Conservation (phyloP, 2,888 invertebrate species). For the Boloria selene region DNA sequence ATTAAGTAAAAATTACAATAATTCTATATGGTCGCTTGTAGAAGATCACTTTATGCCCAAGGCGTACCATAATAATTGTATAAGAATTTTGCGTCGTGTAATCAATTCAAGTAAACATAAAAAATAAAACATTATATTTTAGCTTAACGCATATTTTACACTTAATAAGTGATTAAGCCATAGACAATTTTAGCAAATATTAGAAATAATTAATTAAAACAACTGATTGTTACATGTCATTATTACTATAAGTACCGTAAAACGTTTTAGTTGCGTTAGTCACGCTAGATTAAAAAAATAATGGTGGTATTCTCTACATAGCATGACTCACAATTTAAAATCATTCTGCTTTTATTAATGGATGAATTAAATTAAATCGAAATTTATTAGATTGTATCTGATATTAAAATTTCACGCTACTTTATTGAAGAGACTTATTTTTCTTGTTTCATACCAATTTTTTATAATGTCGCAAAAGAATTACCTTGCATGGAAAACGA, state of each 20-base stretch:
- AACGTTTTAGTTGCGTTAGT: slow-evolving; percentile 1
- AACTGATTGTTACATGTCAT: not conserved
- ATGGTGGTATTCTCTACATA: slow-evolving; percentile 2
- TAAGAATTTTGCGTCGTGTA: too few relatives aligned
- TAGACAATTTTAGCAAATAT: not conserved
- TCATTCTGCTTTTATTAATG: not conserved
- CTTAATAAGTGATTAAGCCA: too few relatives aligned
- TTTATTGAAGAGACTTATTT: not conserved
- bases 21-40: too few relatives aligned
- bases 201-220: slow-evolving; percentile 6
- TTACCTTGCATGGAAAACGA: too few relatives aligned
- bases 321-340: not conserved
- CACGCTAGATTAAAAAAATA: slow-evolving; percentile 1
- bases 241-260: slow-evolving; percentile 7
- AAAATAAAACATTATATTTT: too few relatives aligned
- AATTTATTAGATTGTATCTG: not conserved
- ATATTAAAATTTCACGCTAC: not conserved
- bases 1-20: too few relatives aligned
- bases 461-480: too few relatives aligned
- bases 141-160: too few relatives aligned
- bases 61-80: too few relatives aligned
- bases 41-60: too few relatives aligned
- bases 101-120: too few relatives aligned
- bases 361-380: not conserved
- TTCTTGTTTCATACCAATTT: too few relatives aligned